Base-by-base conservation (phyloP, 2,113 vertebrate genomes). In the Hyperoodon ampullatus region DNA sequence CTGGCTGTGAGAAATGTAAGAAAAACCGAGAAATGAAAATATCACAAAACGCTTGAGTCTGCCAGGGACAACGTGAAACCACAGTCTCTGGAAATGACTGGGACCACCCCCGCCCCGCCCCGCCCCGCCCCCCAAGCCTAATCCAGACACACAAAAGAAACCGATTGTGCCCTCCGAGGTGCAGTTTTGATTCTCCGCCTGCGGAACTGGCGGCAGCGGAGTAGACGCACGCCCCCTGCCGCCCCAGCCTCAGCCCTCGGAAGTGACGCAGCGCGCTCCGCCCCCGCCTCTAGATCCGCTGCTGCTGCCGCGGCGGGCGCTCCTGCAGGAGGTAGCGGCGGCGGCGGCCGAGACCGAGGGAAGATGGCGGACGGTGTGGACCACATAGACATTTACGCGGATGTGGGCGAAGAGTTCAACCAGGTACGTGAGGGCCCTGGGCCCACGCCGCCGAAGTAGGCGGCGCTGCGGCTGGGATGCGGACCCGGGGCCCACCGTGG, bases 341-440 rank as follows among this genome's bases (percentile, higher is more conserved):
- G 96, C 44, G 93, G 97, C 95, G 96, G 97, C 98, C 95, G 97
- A 97, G 98, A 98, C 97, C 92, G 97, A 96, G 97, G 98, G 99
- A 99, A 99, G 98, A 99, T 99, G 99, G 99, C 99, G 98, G 99
- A 99, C 99, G 99, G 99, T 94, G 99, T 99, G 98, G 99, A 99
- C 98, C 99, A 99, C 94, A 99, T 99, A 98, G 99, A 99, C 61
- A 99, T 99, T 96, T 99, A 99, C 98, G 99, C 99, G 93, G 99
- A 99, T 98, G 99, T 99, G 78, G 99, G 99, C 97, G 99, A 99
- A 97, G 99, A 99, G 96, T 99, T 99, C 89, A 99, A 99, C 95
- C 99, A 99, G 99, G 99, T 99, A 99, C 50, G 96, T 23, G 82
- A 23, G 75, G 80, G 77, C 90, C 68, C 5, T 53, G 85, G 89